Percentiles rank a stretch among this genome's conserved stretches.
Conservation (phyloP, 2,888 invertebrate genomes). For the Chrysolina oricalcia region DNA sequence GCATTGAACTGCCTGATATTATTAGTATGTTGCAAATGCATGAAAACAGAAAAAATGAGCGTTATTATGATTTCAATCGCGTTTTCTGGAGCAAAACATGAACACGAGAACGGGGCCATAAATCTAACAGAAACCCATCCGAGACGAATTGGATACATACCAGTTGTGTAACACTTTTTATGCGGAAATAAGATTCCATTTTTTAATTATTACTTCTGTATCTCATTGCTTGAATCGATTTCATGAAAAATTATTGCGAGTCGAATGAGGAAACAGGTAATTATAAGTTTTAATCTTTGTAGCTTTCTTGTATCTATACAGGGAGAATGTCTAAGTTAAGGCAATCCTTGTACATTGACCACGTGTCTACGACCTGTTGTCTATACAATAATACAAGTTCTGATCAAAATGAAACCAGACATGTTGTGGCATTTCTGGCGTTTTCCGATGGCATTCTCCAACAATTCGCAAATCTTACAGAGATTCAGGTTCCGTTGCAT, state of each 20-base stretch:
- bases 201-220: slow-evolving; percentile 1
- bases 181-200: slow-evolving; percentile 19
- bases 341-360: too few species aligned
- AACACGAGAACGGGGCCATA: slow-evolving; percentile 17
- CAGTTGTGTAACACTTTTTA: slow-evolving; percentile 25
- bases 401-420: too few species aligned
- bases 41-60: slow-evolving; percentile 11
- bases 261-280: neutral
- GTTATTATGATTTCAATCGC: slow-evolving; percentile 14
- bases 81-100: slow-evolving; percentile 22
- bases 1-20: neutral
- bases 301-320: neutral
- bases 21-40: neutral
- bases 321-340: neutral
- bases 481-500: too few species aligned
- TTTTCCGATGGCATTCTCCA: too few species aligned
- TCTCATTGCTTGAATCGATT: slow-evolving; percentile 4
- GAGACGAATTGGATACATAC: slow-evolving; percentile 15
- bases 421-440: too few species aligned
- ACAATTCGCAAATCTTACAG: too few species aligned
- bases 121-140: slow-evolving; percentile 16
- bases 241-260: slow-evolving; percentile 17
- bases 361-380: too few species aligned
- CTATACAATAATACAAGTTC: too few species aligned
- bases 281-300: neutral